A percentile compares a stretch with the other conserved stretches of the same genome.
phyloP scores from a whole-genome alignment of 2,888 invertebrate genomes.

The Himalopsyche anomala region DNA sequence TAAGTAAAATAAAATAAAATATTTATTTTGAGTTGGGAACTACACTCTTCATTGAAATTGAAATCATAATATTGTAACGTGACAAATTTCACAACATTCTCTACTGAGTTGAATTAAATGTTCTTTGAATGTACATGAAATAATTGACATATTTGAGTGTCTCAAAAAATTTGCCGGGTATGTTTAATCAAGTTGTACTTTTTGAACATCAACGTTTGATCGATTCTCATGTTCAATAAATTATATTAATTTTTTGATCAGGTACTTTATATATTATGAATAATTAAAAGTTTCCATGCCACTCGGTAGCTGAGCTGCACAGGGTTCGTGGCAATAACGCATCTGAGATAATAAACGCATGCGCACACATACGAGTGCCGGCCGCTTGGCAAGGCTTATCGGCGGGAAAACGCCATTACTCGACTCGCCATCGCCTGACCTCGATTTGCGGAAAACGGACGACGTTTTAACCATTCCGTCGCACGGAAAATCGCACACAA shows the following conservation, averaged over 20 bases:
- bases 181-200: too few relatives aligned
- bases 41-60: too few relatives aligned
- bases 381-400: conserved; percentile 27
- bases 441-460: conserved; percentile 22
- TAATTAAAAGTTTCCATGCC: not conserved
- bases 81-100: too few relatives aligned
- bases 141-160: too few relatives aligned
- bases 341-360: conserved; percentile 27
- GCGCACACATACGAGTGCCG: conserved; percentile 31
- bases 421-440: conserved; percentile 19
- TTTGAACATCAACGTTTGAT: too few relatives aligned
- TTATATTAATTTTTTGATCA: not conserved
- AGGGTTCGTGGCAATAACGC: conserved; percentile 41
- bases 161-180: too few relatives aligned
- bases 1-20: too few relatives aligned
- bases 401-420: conserved; percentile 38
- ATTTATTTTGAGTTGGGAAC: too few relatives aligned
- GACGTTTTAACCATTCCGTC: conserved; percentile 6
- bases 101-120: too few relatives aligned
- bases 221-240: too few relatives aligned
- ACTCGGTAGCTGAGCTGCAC: conserved; percentile 9
- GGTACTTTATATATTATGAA: not conserved
- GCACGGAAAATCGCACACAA: not conserved
- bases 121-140: too few relatives aligned
- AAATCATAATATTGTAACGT: too few relatives aligned